Base-by-base conservation (phyloP, 2,797 vertebrate genomes). In the Sylvilagus floridanus region DNA sequence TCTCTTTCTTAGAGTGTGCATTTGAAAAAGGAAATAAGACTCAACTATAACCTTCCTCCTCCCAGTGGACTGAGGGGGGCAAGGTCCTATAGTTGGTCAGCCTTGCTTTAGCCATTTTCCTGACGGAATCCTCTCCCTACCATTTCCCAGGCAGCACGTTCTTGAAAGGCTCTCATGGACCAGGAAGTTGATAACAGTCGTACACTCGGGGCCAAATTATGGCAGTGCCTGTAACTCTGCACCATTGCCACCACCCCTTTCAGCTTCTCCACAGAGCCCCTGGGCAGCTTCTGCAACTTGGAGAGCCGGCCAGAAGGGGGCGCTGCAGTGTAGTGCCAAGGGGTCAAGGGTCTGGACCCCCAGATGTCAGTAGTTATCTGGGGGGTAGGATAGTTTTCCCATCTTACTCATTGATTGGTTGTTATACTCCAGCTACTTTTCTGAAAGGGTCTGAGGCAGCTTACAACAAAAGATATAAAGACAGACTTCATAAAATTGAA, bases 1-100 rank as follows among this genome's bases (percentile, higher is more conserved):
- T 83, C 82, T 94, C 65, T 86, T 76, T 79, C 71, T 96, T 78
- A 83, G 85, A 69, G 73, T 75, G 79, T 82, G 32, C n/a, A 32
- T 22, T 21, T 21, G n/a, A 73, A 87, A 83, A 87, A 75, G 60
- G 28, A 83, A 50, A 32, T 2, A 57, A 50, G 47, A 17, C 14
- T 88, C 78, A 50, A 52, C 21, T 87, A 37, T 22, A 82, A 66
- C 75, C n/a, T 83, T 54, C 62, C 66, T 78, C 66, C 81, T 73
- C 52, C 71, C 71, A 54, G 76, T 32, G 37, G 42, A 79, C 63
- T 90, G 71, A 93, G 5, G 88, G 54, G 54, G 28, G 30, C 47
- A 12, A 52, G 50, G 16, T 19, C 21, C 42, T 77, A 12, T 32
- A 65, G 16, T n/a, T 13, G 3, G 11, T 35, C 84, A 71, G 60